These are phyloP conservation scores for Centropus bengalensis DNA, from an alignment of 2,113 vertebrate genomes.

Conservation along the genomic window DNA sequence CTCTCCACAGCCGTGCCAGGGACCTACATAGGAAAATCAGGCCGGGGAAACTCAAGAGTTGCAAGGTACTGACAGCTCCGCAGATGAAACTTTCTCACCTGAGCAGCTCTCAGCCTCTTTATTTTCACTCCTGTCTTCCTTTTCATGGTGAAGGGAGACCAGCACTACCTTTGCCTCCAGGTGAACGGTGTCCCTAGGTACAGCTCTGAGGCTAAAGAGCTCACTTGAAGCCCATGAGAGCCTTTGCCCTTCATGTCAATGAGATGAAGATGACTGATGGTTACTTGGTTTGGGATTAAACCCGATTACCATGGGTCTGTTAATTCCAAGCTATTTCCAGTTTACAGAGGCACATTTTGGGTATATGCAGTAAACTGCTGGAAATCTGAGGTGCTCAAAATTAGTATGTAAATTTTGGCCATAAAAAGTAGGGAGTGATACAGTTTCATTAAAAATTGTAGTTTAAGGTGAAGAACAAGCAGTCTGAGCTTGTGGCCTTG, in stretches of 20 bases:
- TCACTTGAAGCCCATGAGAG: rapidly evolving
- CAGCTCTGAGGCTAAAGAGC: rapidly evolving
- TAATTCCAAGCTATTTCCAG: neutral
- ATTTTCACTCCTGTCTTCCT: rapidly evolving
- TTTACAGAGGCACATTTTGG: neutral
- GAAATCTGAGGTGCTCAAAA: neutral
- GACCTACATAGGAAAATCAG: neutral
- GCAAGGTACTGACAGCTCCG: neutral
- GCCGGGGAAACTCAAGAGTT: rapidly evolving
- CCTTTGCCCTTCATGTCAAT: neutral
- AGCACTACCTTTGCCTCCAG: rapidly evolving
- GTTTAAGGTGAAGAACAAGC: neutral
- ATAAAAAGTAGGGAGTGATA: neutral
- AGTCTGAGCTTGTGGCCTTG: neutral
- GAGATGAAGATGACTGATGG: rapidly evolving
- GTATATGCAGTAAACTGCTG: neutral
- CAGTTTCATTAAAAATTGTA: neutral
- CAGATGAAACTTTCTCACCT: rapidly evolving
- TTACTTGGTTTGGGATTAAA: neutral
- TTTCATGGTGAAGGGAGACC: too few relatives aligned
- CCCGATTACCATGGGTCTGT: rapidly evolving
- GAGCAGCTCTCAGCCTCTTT: neutral
- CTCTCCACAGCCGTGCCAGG: neutral
- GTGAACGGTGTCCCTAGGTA: neutral
- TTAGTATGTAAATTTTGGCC: rapidly evolving